phyloP scores from a whole-genome alignment of 2,888 invertebrate species.

The Coelinius sp. region DNA sequence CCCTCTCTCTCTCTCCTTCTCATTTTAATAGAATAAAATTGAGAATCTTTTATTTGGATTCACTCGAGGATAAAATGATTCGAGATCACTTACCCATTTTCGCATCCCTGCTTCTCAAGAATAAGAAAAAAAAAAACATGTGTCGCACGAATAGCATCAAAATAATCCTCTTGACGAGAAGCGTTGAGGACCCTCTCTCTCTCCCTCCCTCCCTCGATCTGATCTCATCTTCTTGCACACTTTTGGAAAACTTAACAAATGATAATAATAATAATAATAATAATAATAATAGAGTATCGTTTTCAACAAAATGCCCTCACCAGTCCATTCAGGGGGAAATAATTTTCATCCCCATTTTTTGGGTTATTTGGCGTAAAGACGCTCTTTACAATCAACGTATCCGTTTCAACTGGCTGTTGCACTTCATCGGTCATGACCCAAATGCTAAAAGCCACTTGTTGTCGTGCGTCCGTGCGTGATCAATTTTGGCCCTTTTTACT shows the following conservation, averaged over 20 bases:
- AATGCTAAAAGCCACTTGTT: conserved; percentile 66
- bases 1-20: no score
- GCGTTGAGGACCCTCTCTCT: conserved; percentile 18
- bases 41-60: neutral
- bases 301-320: conserved; percentile 13
- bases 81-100: conserved; percentile 11
- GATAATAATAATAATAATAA: neutral
- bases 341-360: conserved; percentile 17
- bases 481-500: conserved; percentile 54
- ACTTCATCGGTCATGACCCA: conserved; percentile 34
- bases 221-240: conserved; percentile 27
- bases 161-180: conserved; percentile 29
- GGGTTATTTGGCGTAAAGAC: conserved; percentile 11
- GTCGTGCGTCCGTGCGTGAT: conserved; percentile 64
- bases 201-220: conserved; percentile 21
- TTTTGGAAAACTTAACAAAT: neutral
- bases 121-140: neutral
- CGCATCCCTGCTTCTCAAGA: neutral
- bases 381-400: conserved; percentile 27
- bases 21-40: neutral
- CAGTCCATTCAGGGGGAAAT: conserved; percentile 8
- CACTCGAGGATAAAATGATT: neutral
- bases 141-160: conserved; percentile 14
- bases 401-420: conserved; percentile 22
- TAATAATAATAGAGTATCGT: neutral